phyloP scores from a whole-genome alignment of 2,113 vertebrate species.

The Bubo bubo region DNA sequence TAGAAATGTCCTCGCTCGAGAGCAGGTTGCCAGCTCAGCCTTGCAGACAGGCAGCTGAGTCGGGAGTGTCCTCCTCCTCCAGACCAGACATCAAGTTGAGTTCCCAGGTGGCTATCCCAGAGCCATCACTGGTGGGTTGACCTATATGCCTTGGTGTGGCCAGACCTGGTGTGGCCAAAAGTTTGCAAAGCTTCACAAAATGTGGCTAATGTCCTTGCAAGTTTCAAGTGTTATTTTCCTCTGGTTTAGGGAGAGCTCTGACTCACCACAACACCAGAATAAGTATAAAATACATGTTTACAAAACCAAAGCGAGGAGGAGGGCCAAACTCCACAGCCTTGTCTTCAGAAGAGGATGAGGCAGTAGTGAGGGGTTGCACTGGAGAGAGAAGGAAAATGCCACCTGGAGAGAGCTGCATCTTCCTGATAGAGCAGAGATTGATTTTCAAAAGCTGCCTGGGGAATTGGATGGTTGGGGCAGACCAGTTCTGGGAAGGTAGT shows the following conservation, averaged over 20 bases:
- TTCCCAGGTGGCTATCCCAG: neutral
- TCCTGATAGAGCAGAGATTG: neutral
- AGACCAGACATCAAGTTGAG: neutral
- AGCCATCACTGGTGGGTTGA: neutral
- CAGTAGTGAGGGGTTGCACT: neutral
- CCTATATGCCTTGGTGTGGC: neutral
- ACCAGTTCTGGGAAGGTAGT: neutral
- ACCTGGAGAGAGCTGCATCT: neutral
- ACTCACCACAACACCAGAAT: neutral
- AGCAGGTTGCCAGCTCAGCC: neutral
- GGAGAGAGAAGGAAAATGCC: neutral
- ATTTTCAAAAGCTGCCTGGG: neutral
- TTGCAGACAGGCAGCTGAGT: neutral
- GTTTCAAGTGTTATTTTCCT: neutral
- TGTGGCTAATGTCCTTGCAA: neutral
- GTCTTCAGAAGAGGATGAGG: fast-evolving
- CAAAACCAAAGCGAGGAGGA: neutral
- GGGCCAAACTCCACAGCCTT: neutral
- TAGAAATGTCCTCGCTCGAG: neutral
- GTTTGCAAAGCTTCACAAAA: neutral
- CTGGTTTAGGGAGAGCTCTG: neutral
- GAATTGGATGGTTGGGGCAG: neutral
- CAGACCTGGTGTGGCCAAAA: neutral
- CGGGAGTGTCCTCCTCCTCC: neutral
- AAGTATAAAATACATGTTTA: neutral